Evolutionary conservation across 2,888 invertebrate species (phyloP), one percentile per base, ranked within the genome.

Genomic region (Calameuta idolon): DNA sequence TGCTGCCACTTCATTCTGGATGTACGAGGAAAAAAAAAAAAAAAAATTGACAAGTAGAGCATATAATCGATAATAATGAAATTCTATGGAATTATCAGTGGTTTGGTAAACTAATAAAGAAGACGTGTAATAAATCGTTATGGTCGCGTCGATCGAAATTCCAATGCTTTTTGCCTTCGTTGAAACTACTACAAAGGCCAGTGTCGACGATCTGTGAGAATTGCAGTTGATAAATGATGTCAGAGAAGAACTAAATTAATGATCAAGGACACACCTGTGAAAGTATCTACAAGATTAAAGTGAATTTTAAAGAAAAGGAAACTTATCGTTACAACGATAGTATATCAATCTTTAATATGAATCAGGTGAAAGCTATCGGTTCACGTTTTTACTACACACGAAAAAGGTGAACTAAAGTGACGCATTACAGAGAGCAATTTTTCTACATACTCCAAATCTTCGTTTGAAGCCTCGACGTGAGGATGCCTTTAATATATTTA

Each of bases 131-230:
- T 40, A 40, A 40, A 40, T 15, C 40, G 15, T 40, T 40, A 40
- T 15, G 40, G 40, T 40, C 40, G 40, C 40, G 15, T 40, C 40
- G 40, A 33, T 33, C 30, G 33, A 69, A 69, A 78, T 75, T 73
- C 31, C 75, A 68, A 76, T 68, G 55, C 34, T 75, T 31, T 33
- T 69, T 34, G 40, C 30, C n/a, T 81, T 78, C 80, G 78, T 79
- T 84, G 80, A 82, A 82, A 85, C 87, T 89, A 89, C 89, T 89
- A 88, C 89, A 88, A 82, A 89, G 89, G 89, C 89, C 89, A 89
- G 89, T 89, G 86, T 85, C 82, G 77, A 81, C 81, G 75, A 75
- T 77, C 69, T 79, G 76, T 78, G 69, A 77, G 33, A 75, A 76
- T 78, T 78, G 76, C 78, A 78, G 73, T 76, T 33, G 69, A 1